Conservation (phyloP, 2,113 vertebrate species). For the Rallus limicola region DNA sequence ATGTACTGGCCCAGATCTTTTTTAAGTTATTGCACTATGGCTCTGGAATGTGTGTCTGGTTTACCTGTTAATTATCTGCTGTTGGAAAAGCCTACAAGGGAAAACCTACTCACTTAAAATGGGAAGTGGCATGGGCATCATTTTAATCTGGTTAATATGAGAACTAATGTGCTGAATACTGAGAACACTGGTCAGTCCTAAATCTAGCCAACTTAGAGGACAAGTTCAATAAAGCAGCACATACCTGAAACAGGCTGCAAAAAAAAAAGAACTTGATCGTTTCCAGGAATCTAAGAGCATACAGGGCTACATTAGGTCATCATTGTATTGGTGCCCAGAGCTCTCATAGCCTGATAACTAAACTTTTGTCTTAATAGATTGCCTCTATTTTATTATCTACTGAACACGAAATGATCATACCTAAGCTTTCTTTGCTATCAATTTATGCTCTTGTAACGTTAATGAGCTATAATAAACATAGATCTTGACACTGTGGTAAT, state of each 20-base stretch:
- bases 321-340: neutral
- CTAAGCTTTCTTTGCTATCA: neutral
- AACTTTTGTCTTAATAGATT: neutral
- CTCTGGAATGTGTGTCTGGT: neutral
- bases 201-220: neutral
- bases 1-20: neutral
- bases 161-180: neutral
- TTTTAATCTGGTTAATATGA: neutral
- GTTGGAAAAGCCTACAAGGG: neutral
- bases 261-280: neutral
- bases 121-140: neutral
- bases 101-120: neutral
- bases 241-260: neutral
- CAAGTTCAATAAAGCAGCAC: neutral
- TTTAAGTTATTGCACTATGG: neutral
- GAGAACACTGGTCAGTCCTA: neutral
- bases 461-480: neutral
- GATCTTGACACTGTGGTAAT: neutral
- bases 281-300: neutral
- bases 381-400: neutral
- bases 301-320: neutral
- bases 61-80: neutral
- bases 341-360: neutral
- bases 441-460: neutral
- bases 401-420: neutral